Base-by-base conservation (phyloP, 1,140 invertebrate species). In the Listronotus bonariensis region DNA sequence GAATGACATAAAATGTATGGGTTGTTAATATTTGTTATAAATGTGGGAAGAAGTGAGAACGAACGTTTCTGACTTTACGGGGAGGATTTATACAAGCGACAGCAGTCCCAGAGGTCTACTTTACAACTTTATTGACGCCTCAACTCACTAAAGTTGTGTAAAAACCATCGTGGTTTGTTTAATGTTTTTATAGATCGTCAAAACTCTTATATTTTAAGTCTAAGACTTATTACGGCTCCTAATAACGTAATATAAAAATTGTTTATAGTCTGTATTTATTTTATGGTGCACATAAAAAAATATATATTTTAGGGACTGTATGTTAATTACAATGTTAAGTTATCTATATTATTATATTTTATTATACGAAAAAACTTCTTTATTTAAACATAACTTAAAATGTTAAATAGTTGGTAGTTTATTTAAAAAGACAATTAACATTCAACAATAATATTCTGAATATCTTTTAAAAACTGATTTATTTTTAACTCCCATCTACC, bases 41-140 rank as follows among this genome's bases (percentile, higher is more conserved):
- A 62, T 57, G 58, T 57, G 56, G 38, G 40, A 66, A 54, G 52
- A 43, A 60, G 56, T 12, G 45, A 52, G 46, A 66, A 34, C 60
- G 68, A 73, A 70, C 66, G 71, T 66, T 64, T 69, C 65, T 69
- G 67, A 71, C 66, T 72, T 72, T 72, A 71, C 68, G 69, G 68
- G 56, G 55, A 67, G 71, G 71, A 74, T 72, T 72, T 72, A 71
- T 69, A 67, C 64, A 52, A 71, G 67, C 70, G 70, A 71, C 69
- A 72, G 68, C 45, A 69, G 68, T 74, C 72, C 71, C 72, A 46
- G 55, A 68, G 71, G 72, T 72, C 71, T 72, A 74, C 71, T 74
- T 74, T 72, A 72, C 72, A 74, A 74, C 71, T 74, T 74, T 74
- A 74, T 74, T 74, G 72, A 74, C 72, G 72, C 71, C 68, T 65